Base-by-base conservation (phyloP, 2,888 invertebrate species). In the Diarsia brunnea region DNA sequence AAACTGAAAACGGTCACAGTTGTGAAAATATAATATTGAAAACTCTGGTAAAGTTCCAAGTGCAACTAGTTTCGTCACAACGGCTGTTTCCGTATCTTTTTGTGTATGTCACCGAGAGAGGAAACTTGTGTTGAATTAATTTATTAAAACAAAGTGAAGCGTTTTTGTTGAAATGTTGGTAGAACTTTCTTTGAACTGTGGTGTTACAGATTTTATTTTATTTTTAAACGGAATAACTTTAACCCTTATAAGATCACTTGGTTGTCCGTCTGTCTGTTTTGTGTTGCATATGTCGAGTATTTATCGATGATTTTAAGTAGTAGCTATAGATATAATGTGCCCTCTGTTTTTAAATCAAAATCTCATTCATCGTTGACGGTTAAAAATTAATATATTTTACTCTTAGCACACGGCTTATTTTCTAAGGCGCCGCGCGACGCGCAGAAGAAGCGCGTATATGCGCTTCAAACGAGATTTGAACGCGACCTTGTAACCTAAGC, bases 21-120 rank as follows among this genome's bases (percentile, higher is more conserved):
- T 81, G 68, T 14, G 82, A 69, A 77, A 77, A 81, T 77, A 81
- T 69, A 82, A 81, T 69, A 82, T 82, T 81, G 69, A 70, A 82
- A 80, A 77, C 68, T 71, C 43, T 31, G 31, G 19, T 7, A 68
- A 82, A 75, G 64, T 69, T 67, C 49, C 73, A 43, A 69, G 53
- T 67, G 61, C 79, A 79, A 79, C 83, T 63, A 79, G 83, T 72
- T 82, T 75, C 55, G 21, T 11, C 24, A 65, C 51, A 79, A 83
- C 79, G 79, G 83, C 81, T 79, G 79, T 75, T 75, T 69, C 14
- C 21, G 47, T 69, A 55, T 70, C 79, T 79, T 82, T 82, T 82
- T 79, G 70, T 79, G 70, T 73, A n/a, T 73, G 72, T 31, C 73
- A 43, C 69, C 21, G 69, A 68, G 53, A n/a, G 47, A 64, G 14